Percentiles rank a stretch among this genome's conserved stretches.
Conservation (phyloP, 2,888 invertebrate genomes). For the Chloroclysta siterata region DNA sequence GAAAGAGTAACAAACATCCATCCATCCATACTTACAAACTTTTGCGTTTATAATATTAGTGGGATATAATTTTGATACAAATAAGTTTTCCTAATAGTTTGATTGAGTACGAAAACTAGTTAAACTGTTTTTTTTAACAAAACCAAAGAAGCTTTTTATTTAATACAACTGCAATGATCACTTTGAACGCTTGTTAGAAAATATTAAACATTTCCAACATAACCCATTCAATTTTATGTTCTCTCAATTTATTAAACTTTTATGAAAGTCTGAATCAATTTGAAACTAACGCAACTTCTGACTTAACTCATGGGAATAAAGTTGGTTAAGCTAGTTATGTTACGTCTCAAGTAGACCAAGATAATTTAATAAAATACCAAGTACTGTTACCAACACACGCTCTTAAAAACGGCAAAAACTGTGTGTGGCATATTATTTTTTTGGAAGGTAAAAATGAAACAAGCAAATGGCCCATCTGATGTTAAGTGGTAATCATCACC, state of each 20-base stretch:
- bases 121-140: too few relatives aligned
- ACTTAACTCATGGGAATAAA: constrained; percentile 15
- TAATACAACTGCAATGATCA: background rate
- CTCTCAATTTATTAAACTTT: constrained; percentile 13
- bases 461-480: too few relatives aligned
- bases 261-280: constrained; percentile 19
- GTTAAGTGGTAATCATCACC: too few relatives aligned
- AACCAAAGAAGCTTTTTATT: too few relatives aligned
- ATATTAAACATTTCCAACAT: constrained; percentile 1
- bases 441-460: too few relatives aligned
- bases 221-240: background rate
- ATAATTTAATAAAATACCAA: constrained; percentile 8
- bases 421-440: background rate
- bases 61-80: too few relatives aligned
- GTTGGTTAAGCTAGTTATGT: constrained; percentile 12
- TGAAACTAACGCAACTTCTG: constrained; percentile 13
- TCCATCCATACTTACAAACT: too few relatives aligned
- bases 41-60: too few relatives aligned
- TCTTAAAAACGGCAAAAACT: background rate
- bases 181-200: background rate
- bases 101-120: too few relatives aligned
- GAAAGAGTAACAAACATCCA: too few relatives aligned
- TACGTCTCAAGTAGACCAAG: background rate
- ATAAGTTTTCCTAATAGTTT: too few relatives aligned
- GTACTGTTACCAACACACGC: constrained; percentile 3